Percentiles rank a stretch among this genome's conserved stretches.
Evolutionary conservation across 2,113 vertebrate genomes (phyloP).

Genomic region (Willisornis vidua): DNA sequence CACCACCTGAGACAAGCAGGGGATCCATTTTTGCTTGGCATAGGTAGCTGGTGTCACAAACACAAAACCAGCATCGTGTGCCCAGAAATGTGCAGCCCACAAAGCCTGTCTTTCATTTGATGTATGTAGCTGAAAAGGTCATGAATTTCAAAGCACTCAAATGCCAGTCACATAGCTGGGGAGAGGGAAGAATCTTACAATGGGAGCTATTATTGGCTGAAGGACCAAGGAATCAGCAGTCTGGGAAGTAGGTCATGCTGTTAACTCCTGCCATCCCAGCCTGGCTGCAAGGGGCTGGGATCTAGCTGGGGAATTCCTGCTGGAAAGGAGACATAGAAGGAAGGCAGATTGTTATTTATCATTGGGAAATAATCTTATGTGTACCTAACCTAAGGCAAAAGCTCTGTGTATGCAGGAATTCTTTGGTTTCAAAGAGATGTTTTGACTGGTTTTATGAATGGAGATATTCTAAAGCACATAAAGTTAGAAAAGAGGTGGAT

Average conservation of each 20-base stretch:
- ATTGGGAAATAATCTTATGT: background rate
- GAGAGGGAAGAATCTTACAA: conserved; percentile 5
- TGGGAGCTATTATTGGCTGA: conserved; percentile 36
- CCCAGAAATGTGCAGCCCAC: conserved; percentile 5
- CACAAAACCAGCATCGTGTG: background rate
- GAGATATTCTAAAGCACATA: background rate
- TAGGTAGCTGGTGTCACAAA: background rate
- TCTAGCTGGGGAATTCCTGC: background rate
- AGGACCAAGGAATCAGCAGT: conserved; percentile 28
- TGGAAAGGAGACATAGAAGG: background rate
- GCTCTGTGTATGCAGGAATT: background rate
- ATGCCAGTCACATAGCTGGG: conserved; percentile 35
- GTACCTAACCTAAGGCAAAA: background rate
- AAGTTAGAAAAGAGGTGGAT: background rate
- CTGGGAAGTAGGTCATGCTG: conserved; percentile 43
- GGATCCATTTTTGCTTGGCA: background rate
- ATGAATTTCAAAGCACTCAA: conserved; percentile 27
- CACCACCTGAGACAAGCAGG: background rate
- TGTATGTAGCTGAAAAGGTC: conserved; percentile 54
- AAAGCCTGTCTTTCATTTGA: conserved; percentile 53
- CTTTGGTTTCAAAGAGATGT: background rate
- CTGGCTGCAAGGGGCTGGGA: background rate
- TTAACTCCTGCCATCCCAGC: conserved; percentile 38
- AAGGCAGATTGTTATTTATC: background rate
- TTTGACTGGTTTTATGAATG: background rate